A percentile compares a stretch with the other conserved stretches of the same genome.
Evolutionary conservation across 2,113 vertebrate species (phyloP).

Genomic region (Lipophrys pholis): DNA sequence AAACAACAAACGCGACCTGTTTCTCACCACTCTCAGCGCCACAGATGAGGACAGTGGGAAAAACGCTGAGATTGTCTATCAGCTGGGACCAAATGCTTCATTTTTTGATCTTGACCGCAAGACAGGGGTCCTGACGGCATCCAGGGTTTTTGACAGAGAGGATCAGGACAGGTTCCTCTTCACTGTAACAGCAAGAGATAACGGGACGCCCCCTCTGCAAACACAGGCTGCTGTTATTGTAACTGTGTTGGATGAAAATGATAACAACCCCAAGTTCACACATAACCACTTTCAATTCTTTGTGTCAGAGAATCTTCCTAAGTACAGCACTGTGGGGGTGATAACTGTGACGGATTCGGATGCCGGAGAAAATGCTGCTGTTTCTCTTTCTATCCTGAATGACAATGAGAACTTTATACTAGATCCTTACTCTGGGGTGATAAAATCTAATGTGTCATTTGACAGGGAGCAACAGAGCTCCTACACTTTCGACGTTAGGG

Average conservation of each 20-base stretch:
- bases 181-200: constrained; percentile 96
- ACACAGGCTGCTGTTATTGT: constrained; percentile 98
- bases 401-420: constrained; percentile 98
- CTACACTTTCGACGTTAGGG: constrained; percentile 97
- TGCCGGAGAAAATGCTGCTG: constrained; percentile 94
- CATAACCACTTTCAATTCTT: constrained; percentile 99
- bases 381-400: constrained; percentile 95
- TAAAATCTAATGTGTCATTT: constrained; percentile 98
- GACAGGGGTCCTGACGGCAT: constrained; percentile 96
- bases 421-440: constrained; percentile 95
- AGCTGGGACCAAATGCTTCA: constrained; percentile 97
- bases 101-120: constrained; percentile 99
- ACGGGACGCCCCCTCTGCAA: constrained; percentile 95
- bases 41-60: constrained; percentile 98
- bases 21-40: constrained; percentile 96
- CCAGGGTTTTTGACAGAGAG: constrained; percentile 96
- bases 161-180: constrained; percentile 98
- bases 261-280: constrained; percentile 99
- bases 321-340: constrained; percentile 97
- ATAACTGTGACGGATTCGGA: constrained; percentile 98
- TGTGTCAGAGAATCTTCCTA: constrained; percentile 98
- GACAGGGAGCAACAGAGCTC: constrained; percentile 98
- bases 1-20: constrained; percentile 97
- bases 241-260: constrained; percentile 96
- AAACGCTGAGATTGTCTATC: constrained; percentile 98